Conservation (phyloP, 2,888 invertebrate species). For the Eilema caniola region DNA sequence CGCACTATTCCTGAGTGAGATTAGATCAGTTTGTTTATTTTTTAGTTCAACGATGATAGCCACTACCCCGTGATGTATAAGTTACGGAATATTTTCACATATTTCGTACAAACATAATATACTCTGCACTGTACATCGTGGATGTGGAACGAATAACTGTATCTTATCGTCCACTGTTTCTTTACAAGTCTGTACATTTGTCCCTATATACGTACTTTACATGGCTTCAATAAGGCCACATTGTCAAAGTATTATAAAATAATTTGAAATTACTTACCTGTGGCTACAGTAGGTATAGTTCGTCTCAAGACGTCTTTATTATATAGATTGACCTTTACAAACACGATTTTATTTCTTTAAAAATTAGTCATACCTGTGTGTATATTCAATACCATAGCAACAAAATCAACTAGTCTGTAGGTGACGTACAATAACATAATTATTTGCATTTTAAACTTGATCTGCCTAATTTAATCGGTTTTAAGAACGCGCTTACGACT, state of each 20-base stretch:
- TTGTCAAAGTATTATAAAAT: neutral
- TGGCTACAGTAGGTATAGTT: neutral
- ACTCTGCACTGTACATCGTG: neutral
- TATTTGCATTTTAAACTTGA: constrained; percentile 11
- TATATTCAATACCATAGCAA: constrained; percentile 8
- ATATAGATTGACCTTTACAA: constrained; percentile 1
- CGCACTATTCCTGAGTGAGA: neutral
- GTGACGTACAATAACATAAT: constrained; percentile 6
- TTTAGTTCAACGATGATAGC: neutral
- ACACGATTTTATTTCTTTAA: neutral
- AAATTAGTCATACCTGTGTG: neutral
- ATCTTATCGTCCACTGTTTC: neutral
- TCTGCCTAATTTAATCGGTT: neutral
- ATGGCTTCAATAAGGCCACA: neutral
- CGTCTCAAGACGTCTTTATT: neutral
- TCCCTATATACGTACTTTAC: neutral
- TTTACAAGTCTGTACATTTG: neutral
- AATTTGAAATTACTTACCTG: neutral
- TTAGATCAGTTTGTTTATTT: neutral
- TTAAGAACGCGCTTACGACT: neutral
- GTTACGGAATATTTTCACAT: neutral
- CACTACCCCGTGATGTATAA: too few species aligned
- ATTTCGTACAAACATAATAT: neutral
- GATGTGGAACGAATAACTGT: neutral
- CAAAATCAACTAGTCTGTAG: constrained; percentile 20